Conservation (phyloP, 2,113 vertebrate species). For the Malaclemys terrapin region DNA sequence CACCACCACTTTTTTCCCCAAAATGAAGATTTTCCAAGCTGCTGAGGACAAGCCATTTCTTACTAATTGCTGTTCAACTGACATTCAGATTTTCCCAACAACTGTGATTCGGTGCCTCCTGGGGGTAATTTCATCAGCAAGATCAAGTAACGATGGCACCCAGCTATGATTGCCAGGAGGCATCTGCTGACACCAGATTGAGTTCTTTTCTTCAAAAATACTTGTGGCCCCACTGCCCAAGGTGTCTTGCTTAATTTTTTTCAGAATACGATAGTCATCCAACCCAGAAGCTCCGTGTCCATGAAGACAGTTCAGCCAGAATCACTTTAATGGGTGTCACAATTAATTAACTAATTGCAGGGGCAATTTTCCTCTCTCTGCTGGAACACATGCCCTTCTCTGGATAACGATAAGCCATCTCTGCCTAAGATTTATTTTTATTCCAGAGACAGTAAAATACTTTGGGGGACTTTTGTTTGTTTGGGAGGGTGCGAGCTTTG, state of each 20-base stretch:
- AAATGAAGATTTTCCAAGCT: neutral
- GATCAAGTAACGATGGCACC: neutral
- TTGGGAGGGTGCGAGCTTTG: neutral
- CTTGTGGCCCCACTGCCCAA: neutral
- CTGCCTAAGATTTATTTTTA: neutral
- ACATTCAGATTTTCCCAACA: neutral
- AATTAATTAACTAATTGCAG: neutral
- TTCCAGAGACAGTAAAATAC: neutral
- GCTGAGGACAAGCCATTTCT: neutral
- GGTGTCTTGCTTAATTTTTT: fast-evolving
- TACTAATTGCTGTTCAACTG: neutral
- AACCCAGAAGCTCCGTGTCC: neutral
- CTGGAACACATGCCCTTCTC: neutral
- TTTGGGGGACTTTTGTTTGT: neutral
- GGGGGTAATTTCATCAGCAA: neutral
- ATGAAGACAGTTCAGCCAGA: neutral
- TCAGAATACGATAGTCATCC: neutral
- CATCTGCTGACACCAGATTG: neutral
- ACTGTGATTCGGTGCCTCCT: neutral
- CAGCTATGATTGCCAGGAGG: neutral
- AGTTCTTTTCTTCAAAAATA: neutral
- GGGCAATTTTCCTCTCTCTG: neutral
- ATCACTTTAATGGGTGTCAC: neutral
- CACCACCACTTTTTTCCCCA: neutral
- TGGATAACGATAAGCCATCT: neutral